phyloP scores from a whole-genome alignment of 2,888 invertebrate genomes.

The Syritta pipiens region DNA sequence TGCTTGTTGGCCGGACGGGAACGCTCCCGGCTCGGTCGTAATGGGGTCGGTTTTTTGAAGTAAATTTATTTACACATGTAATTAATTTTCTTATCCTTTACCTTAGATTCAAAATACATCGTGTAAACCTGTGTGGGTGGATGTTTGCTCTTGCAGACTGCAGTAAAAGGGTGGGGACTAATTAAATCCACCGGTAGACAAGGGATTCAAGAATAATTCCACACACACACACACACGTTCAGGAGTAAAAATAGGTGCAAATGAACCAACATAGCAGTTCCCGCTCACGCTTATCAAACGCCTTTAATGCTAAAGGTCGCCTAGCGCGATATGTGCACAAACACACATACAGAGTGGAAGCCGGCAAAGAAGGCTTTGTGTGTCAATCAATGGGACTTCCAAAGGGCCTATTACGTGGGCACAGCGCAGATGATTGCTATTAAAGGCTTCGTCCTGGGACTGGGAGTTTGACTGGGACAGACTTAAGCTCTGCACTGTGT shows the following conservation, averaged over 20 bases:
- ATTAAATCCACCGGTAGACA: slow-evolving; percentile 46
- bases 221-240: background rate
- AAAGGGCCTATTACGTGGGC: background rate
- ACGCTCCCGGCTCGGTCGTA: background rate
- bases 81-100: slow-evolving; percentile 58
- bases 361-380: background rate
- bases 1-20: slow-evolving; percentile 1
- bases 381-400: slow-evolving; percentile 6
- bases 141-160: no score
- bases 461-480: no score
- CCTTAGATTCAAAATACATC: background rate
- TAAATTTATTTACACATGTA: slow-evolving; percentile 55
- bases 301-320: slow-evolving; percentile 22
- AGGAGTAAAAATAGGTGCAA: slow-evolving; percentile 33
- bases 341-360: background rate
- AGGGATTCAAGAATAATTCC: slow-evolving; percentile 22
- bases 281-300: slow-evolving; percentile 16
- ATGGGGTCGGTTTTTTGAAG: slow-evolving; percentile 13
- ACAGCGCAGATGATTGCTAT: background rate
- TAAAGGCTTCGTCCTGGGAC: no score
- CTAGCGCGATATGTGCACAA: background rate
- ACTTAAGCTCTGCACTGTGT: no score
- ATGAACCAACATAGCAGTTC: slow-evolving; percentile 11
- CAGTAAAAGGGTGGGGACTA: no score
- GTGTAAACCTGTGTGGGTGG: background rate